Conservation (phyloP, 1,140 invertebrate genomes). For the Aphelenchoides avenae region DNA sequence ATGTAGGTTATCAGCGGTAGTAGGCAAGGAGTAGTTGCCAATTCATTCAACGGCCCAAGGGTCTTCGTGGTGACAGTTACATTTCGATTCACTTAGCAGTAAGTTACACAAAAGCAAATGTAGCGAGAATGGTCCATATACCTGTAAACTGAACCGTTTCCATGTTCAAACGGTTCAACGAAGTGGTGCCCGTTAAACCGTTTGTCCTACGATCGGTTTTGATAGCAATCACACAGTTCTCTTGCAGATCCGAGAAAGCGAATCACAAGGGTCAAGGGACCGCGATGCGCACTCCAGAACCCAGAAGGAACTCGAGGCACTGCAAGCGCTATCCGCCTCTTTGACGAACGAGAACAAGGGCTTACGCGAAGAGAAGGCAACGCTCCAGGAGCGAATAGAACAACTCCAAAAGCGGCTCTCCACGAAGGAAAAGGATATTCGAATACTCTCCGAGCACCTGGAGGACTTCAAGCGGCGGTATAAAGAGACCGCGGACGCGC, state of each 20-base stretch:
- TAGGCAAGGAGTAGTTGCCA: too few species aligned
- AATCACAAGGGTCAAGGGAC: slow-evolving; percentile 5
- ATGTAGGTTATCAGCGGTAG: not conserved
- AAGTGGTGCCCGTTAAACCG: slow-evolving; percentile 6
- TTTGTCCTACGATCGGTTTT: not conserved
- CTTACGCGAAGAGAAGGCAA: slow-evolving; percentile 27
- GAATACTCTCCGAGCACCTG: slow-evolving; percentile 5
- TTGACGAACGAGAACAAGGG: slow-evolving; percentile 38
- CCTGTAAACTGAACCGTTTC: too few species aligned
- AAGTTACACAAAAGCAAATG: too few species aligned
- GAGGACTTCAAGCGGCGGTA: slow-evolving; percentile 22
- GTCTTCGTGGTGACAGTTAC: too few species aligned
- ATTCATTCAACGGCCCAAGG: too few species aligned
- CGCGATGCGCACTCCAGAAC: slow-evolving; percentile 8
- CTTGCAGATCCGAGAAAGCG: slow-evolving; percentile 2
- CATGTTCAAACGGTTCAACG: too few species aligned
- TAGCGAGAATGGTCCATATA: too few species aligned
- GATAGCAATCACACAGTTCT: not conserved
- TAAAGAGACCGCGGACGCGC: slow-evolving; percentile 4
- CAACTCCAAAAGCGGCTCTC: slow-evolving; percentile 31
- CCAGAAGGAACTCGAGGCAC: slow-evolving; percentile 30
- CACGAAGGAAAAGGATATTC: not conserved
- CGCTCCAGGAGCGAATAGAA: slow-evolving; percentile 25
- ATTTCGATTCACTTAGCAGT: too few species aligned
- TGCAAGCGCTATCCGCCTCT: slow-evolving; percentile 35